phyloP scores from a whole-genome alignment of 2,888 invertebrate genomes.

The Entomobrya multifasciata region DNA sequence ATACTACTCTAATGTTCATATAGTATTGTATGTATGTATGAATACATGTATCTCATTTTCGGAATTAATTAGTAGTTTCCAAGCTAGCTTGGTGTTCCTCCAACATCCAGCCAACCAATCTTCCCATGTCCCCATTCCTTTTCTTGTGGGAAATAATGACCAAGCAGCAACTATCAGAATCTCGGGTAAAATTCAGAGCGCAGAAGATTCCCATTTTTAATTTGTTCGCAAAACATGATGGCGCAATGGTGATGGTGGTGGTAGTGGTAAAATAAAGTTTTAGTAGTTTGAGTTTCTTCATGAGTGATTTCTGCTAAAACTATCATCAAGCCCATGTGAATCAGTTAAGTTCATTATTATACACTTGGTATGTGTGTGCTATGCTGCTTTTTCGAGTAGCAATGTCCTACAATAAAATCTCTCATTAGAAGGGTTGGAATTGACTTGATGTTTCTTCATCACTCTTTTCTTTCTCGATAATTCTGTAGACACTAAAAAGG shows the following conservation, averaged over 20 bases:
- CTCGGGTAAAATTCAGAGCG: conserved; percentile 27
- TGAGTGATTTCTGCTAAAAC: conserved; percentile 44
- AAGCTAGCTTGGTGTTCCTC: background rate
- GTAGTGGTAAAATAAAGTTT: conserved; percentile 40
- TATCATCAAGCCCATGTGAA: conserved; percentile 15
- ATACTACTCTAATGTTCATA: too few relatives aligned
- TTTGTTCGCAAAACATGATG: background rate
- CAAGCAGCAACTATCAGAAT: conserved; percentile 8
- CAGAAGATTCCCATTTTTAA: conserved; percentile 48
- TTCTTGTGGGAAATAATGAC: conserved; percentile 52
- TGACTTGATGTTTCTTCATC: conserved; percentile 25
- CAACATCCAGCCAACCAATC: conserved; percentile 40
- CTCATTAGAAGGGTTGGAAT: conserved; percentile 24
- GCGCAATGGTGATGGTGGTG: background rate
- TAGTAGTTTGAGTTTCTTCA: conserved; percentile 56
- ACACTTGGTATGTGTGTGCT: background rate
- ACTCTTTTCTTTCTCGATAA: conserved; percentile 22
- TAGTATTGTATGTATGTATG: too few relatives aligned
- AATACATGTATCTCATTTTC: background rate
- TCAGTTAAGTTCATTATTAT: conserved; percentile 18
- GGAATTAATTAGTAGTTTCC: conserved; percentile 55
- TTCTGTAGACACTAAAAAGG: conserved; percentile 30
- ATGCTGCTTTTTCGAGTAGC: background rate
- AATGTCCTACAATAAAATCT: background rate
- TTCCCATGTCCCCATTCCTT: background rate